phyloP scores from a whole-genome alignment of 2,797 vertebrate genomes.

The Mus caroli region DNA sequence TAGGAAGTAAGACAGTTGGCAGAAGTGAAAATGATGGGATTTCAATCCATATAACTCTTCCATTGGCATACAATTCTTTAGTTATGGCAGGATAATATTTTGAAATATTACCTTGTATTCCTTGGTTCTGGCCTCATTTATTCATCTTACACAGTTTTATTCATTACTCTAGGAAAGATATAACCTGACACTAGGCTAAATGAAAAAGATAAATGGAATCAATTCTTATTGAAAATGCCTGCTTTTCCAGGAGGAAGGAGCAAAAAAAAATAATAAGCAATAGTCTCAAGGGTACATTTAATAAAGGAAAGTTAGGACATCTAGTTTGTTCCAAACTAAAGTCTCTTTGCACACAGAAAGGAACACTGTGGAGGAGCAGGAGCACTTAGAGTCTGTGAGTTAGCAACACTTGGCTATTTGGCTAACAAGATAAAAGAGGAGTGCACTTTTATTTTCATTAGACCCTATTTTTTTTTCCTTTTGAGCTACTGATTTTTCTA shows the following conservation, averaged over 20 bases:
- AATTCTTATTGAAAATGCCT: conserved; percentile 33
- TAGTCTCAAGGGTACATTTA: background rate
- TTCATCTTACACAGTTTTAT: conserved; percentile 31
- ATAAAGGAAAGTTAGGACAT: background rate
- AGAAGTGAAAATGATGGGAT: background rate
- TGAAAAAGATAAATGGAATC: conserved; percentile 59
- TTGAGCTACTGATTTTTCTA: background rate
- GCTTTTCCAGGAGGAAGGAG: conserved; percentile 20
- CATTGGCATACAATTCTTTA: conserved; percentile 1
- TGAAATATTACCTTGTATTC: conserved; percentile 62
- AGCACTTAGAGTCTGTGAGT: background rate
- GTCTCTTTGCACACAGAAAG: background rate
- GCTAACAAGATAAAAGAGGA: background rate
- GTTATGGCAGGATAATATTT: conserved; percentile 41
- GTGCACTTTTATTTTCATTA: background rate
- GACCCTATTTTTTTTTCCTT: conserved; percentile 20
- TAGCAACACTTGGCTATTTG: background rate
- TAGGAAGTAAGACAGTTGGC: background rate
- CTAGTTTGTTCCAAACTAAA: background rate
- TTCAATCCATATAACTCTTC: background rate
- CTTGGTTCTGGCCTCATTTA: conserved; percentile 44
- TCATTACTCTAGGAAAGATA: conserved; percentile 53
- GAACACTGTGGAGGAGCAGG: background rate
- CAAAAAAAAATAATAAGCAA: conserved; percentile 33
- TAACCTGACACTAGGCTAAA: conserved; percentile 37